These are phyloP conservation scores for Lepidothrix coronata DNA, from an alignment of 2,113 vertebrate species.

Conservation along the genomic window DNA sequence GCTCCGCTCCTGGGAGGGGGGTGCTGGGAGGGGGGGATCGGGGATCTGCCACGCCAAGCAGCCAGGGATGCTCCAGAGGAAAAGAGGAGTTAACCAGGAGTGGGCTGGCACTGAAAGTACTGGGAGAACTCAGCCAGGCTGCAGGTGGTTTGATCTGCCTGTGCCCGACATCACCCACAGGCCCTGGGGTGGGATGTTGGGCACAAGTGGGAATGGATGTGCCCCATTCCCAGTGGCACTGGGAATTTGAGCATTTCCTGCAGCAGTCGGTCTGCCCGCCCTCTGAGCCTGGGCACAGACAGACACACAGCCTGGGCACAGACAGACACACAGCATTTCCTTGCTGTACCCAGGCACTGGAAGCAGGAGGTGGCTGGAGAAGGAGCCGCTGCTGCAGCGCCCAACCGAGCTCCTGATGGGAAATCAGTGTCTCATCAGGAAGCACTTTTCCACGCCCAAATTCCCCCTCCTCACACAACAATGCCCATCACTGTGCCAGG, in stretches of 20 bases:
- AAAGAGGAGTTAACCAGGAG: background rate
- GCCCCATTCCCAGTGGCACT: fast-evolving
- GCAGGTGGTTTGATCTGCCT: background rate
- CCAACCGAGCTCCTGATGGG: background rate
- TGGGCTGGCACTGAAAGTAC: fast-evolving
- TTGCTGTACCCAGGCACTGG: fast-evolving
- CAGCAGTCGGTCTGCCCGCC: fast-evolving
- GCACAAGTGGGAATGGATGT: fast-evolving
- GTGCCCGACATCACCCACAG: fast-evolving
- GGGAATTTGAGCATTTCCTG: background rate
- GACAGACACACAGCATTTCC: background rate
- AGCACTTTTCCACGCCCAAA: fast-evolving
- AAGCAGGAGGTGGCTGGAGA: background rate
- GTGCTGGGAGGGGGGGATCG: background rate
- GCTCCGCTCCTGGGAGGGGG: fast-evolving
- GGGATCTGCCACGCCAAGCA: fast-evolving
- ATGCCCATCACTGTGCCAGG: fast-evolving
- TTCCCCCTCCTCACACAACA: fast-evolving
- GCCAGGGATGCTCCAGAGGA: background rate
- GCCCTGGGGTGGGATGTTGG: fast-evolving
- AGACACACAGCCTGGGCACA: too few relatives aligned
- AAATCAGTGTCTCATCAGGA: fast-evolving
- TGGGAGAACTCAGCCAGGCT: fast-evolving
- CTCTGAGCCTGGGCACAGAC: background rate
- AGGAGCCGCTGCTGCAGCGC: background rate